Evolutionary conservation across 2,888 invertebrate genomes (phyloP), one percentile per base, ranked within the genome.

Genomic region (Spisula solida): DNA sequence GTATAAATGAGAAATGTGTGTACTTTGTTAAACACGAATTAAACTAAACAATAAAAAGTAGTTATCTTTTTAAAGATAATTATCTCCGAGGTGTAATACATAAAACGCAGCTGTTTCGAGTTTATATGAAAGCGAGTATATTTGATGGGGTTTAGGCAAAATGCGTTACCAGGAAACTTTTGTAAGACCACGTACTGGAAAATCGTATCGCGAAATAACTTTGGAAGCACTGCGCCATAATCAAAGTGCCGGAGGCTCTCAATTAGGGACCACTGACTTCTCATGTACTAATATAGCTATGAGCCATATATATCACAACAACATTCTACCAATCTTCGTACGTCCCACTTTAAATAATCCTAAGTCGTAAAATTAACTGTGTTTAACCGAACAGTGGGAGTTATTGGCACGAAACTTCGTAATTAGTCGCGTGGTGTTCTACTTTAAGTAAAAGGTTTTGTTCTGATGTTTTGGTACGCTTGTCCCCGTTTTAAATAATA

Each of bases 1-100:
- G 31, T 51, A 25, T 29, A 75, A 84, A 84, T 84, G 55, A 75
- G 78, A 84, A 31, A 29, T 84, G 75, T 78, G 75, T 78, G 84
- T 51, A 84, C 78, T 84, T 78, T 78, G 84, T 84, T 84, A 84
- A 78, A 84, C 47, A 78, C 48, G 78, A 34, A 78, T 84, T 70
- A 78, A 83, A 84, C 31, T 34, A 14, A 31, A 25, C 29, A 66
- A 51, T 84, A 78, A 84, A 84, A 51, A 84, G 18, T 47, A 70
- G 16, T 56, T 56, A 81, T 81, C 29, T 81, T 25, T 81, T 81
- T 55, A 47, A 34, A 78, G 78, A 78, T 78, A 78, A 34, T 78
- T n/a, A 78, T 16, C 31, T 41, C 31, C 31, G 78, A 78, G 34
- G 10, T 78, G 8, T 10, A 34, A 29, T 25, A 47, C 78, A 78